Percentiles rank a stretch among this genome's conserved stretches.
Evolutionary conservation across 2,113 vertebrate genomes (phyloP).

Genomic region (Oryzias woworae): DNA sequence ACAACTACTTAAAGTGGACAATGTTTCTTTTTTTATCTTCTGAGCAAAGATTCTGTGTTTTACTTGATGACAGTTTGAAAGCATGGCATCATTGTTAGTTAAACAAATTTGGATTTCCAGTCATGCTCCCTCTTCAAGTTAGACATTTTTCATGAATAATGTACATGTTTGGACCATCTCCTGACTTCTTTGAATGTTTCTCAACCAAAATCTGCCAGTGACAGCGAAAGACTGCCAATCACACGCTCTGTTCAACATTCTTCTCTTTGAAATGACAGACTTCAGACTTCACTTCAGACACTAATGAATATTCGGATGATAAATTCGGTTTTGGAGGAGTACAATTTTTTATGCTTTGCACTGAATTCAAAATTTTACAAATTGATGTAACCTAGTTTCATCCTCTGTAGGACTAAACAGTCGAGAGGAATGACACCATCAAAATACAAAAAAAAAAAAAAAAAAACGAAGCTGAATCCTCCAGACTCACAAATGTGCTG

Average conservation of each 20-base stretch:
- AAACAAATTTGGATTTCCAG: no score
- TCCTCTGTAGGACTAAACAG: conserved; percentile 12
- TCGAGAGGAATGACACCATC: conserved; percentile 8
- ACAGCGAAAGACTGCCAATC: conserved; percentile 9
- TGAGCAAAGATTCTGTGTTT: no score
- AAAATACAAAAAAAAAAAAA: conserved; percentile 9
- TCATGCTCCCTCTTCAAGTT: no score
- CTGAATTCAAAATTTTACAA: background rate
- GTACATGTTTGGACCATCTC: conserved; percentile 27
- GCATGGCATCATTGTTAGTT: conserved; percentile 5
- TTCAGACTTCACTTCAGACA: background rate
- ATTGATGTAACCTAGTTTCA: conserved; percentile 38
- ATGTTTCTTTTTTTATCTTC: no score
- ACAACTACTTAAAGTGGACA: no score
- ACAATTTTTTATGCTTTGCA: no score
- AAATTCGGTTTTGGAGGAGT: no score
- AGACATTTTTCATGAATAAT: conserved; percentile 51
- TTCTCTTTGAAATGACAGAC: background rate
- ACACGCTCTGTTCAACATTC: conserved; percentile 6
- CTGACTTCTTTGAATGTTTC: conserved; percentile 21
- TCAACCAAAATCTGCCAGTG: conserved; percentile 11
- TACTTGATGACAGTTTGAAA: conserved; percentile 38
- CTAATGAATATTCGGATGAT: no score
- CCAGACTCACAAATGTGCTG: conserved; percentile 17
- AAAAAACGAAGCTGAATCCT: no score